Percentiles rank a stretch among this genome's conserved stretches.
These are phyloP conservation scores for Caenorhabditis wallacei DNA, from an alignment of 2,888 invertebrate species.

Conservation along the genomic window DNA sequence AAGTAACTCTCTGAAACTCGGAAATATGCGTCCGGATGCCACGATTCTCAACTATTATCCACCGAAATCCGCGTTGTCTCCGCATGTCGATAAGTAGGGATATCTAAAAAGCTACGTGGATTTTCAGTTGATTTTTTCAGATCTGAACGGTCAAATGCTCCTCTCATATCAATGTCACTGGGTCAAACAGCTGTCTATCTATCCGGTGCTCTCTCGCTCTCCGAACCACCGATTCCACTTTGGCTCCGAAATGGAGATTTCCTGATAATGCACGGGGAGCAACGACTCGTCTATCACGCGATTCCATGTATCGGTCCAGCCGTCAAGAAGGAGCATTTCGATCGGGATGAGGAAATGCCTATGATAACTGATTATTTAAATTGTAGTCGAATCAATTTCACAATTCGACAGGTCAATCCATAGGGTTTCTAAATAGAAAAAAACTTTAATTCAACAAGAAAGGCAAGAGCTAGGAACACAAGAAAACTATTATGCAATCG, in stretches of 20 bases:
- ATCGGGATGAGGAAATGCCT: constrained; percentile 58
- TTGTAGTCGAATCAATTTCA: constrained; percentile 92
- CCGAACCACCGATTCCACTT: constrained; percentile 85
- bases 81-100: constrained; percentile 89
- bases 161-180: constrained; percentile 94
- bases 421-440: constrained; percentile 12
- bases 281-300: constrained; percentile 93
- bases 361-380: constrained; percentile 86
- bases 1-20: constrained; percentile 81
- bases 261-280: constrained; percentile 91
- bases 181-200: constrained; percentile 96
- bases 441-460: no score
- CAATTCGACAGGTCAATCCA: constrained; percentile 93
- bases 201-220: constrained; percentile 88
- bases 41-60: constrained; percentile 98
- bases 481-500: neutral
- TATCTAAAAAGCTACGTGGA: neutral
- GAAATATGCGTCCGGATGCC: constrained; percentile 90
- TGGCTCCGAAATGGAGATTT: constrained; percentile 93
- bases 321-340: constrained; percentile 82
- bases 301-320: constrained; percentile 89
- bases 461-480: neutral
- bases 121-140: constrained; percentile 63
- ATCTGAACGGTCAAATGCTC: constrained; percentile 84
- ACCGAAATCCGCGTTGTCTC: constrained; percentile 92